Evolutionary conservation across 2,888 invertebrate genomes (phyloP).

Genomic region (Parnassius orleans): DNA sequence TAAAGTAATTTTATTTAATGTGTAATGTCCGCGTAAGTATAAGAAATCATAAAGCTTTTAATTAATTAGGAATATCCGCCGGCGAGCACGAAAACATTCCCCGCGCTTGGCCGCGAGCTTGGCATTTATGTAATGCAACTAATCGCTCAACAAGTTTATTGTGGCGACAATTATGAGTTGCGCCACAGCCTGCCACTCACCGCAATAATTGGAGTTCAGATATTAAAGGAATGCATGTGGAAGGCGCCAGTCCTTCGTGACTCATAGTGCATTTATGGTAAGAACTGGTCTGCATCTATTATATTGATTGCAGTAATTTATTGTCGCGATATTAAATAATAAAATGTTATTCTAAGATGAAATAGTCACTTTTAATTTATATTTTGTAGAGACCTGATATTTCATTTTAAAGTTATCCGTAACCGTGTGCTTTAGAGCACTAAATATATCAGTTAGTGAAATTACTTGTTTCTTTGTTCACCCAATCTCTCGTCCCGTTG

Average conservation of each 20-base stretch:
- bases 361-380: not conserved
- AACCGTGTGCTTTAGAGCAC: not conserved
- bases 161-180: not conserved
- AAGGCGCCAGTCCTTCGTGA: slow-evolving; percentile 19
- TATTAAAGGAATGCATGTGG: slow-evolving; percentile 22
- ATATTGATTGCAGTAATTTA: slow-evolving; percentile 4
- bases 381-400: too few species aligned
- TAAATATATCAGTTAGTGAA: too few species aligned
- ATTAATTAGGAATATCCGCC: not conserved
- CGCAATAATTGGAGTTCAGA: slow-evolving; percentile 15
- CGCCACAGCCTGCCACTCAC: not conserved
- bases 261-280: slow-evolving; percentile 20
- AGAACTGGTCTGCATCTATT: not conserved
- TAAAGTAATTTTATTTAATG: too few species aligned
- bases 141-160: slow-evolving; percentile 11
- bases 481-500: too few species aligned
- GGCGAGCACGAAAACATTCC: not conserved
- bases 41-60: not conserved
- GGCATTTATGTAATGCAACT: slow-evolving; percentile 3
- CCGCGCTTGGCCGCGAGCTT: not conserved
- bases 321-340: slow-evolving; percentile 5
- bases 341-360: slow-evolving; percentile 4
- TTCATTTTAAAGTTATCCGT: not conserved
- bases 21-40: too few species aligned
- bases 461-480: too few species aligned